Evolutionary conservation across 2,113 vertebrate genomes (phyloP).

Genomic region (Campylomormyrus numenius): DNA sequence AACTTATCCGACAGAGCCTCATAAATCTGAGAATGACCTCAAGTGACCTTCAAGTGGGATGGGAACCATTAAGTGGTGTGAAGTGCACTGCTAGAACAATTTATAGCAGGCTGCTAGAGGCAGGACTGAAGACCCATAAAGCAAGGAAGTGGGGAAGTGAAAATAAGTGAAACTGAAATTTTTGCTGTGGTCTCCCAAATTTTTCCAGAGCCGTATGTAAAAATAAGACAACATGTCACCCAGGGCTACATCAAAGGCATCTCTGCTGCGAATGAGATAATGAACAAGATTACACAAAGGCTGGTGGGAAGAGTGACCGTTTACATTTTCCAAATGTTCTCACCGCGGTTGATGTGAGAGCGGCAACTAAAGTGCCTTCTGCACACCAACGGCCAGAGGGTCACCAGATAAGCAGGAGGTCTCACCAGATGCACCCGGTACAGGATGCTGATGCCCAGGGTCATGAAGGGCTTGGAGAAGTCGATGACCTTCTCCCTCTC

Average conservation of each 20-base stretch:
- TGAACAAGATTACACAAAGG: neutral
- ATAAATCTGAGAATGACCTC: neutral
- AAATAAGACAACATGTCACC: neutral
- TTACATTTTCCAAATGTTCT: neutral
- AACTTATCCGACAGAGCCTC: neutral
- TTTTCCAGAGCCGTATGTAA: neutral
- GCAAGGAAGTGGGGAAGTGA: neutral
- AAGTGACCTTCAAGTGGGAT: neutral
- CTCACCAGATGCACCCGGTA: constrained; percentile 96
- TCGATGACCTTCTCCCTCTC: constrained; percentile 97
- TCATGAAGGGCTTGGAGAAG: constrained; percentile 98
- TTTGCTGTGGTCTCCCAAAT: neutral
- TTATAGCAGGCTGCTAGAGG: neutral
- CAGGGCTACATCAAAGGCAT: neutral
- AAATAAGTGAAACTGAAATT: neutral
- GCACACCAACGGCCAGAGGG: neutral
- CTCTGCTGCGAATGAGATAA: neutral
- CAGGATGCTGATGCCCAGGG: constrained; percentile 95
- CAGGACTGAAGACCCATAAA: neutral
- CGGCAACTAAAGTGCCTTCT: neutral
- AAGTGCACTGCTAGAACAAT: neutral
- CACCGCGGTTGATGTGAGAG: neutral
- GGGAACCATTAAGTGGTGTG: neutral
- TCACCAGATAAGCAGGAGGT: neutral
- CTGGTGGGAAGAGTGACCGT: neutral